Conservation (phyloP, 2,888 invertebrate species). For the Drosophila limbata region DNA sequence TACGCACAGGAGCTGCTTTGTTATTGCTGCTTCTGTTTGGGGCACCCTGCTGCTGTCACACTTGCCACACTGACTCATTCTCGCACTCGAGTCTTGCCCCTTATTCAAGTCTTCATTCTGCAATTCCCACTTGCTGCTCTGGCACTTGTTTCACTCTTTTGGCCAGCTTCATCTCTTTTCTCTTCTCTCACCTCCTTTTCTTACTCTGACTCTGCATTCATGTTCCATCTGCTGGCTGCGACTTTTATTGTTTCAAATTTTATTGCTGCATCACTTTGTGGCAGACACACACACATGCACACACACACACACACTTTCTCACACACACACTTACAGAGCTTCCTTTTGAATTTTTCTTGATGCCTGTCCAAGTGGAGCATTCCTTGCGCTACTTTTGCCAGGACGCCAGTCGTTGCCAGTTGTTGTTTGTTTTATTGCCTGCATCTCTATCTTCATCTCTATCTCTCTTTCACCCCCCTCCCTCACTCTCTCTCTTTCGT, state of each 20-base stretch:
- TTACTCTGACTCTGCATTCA: constrained; percentile 7
- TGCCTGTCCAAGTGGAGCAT: constrained; percentile 77
- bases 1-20: constrained; percentile 44
- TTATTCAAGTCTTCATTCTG: constrained; percentile 46
- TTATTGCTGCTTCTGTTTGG: constrained; percentile 17
- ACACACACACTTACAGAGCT: constrained; percentile 24
- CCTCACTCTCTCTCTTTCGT: background rate
- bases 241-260: constrained; percentile 80
- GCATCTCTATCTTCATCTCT: constrained; percentile 3
- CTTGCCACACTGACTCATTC: constrained; percentile 27
- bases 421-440: constrained; percentile 60
- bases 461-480: background rate
- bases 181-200: background rate
- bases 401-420: constrained; percentile 23
- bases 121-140: constrained; percentile 69
- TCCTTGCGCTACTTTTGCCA: constrained; percentile 50
- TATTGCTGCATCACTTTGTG: constrained; percentile 80
- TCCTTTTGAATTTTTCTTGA: constrained; percentile 74
- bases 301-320: constrained; percentile 26
- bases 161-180: constrained; percentile 2
- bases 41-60: constrained; percentile 60
- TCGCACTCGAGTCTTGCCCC: constrained; percentile 15
- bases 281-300: constrained; percentile 44
- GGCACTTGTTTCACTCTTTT: constrained; percentile 41
- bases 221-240: constrained; percentile 45